These are phyloP conservation scores for Harpalus rufipes DNA, from an alignment of 2,888 invertebrate genomes.

Conservation along the genomic window DNA sequence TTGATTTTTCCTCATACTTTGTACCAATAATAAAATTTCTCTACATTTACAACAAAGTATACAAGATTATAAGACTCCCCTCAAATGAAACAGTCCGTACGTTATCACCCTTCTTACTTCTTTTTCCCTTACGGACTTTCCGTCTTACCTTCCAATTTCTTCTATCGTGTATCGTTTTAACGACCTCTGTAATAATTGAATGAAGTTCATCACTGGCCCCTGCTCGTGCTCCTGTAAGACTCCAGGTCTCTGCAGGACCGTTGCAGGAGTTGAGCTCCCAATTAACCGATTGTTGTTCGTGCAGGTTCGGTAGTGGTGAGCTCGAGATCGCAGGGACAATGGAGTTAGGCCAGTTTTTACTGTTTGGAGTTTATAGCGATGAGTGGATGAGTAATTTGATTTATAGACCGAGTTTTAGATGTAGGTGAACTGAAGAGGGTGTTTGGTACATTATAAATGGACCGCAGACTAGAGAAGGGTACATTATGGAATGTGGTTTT, in stretches of 20 bases:
- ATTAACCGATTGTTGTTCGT: slow-evolving; percentile 1
- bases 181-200: not conserved
- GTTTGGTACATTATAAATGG: not conserved
- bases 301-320: not conserved
- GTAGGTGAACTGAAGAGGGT: not conserved
- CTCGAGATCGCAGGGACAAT: not conserved
- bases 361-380: not conserved
- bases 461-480: not conserved
- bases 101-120: too few relatives aligned
- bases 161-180: not conserved
- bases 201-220: not conserved
- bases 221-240: too few relatives aligned
- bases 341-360: not conserved
- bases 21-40: too few relatives aligned
- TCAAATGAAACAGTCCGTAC: not conserved
- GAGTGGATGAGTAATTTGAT: not conserved
- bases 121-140: too few relatives aligned
- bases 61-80: too few relatives aligned
- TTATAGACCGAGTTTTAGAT: slow-evolving; percentile 2
- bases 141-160: not conserved
- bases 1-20: too few relatives aligned
- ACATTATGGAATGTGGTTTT: not conserved
- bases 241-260: not conserved
- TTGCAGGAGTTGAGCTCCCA: not conserved
- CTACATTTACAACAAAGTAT: too few relatives aligned